These are phyloP conservation scores for Miniopterus natalensis DNA, from an alignment of 2,113 vertebrate genomes.

Conservation along the genomic window DNA sequence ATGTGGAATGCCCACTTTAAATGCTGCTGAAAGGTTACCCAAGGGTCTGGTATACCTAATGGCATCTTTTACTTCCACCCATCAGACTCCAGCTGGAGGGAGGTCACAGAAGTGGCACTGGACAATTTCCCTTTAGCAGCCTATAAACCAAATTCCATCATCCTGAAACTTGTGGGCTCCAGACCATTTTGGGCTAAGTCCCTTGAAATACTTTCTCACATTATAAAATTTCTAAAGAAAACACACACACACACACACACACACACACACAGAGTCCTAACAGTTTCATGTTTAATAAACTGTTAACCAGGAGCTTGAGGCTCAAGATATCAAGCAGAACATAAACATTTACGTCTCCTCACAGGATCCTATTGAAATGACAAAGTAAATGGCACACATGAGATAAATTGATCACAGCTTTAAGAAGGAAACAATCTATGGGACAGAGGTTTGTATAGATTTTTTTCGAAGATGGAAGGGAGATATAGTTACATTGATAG, in stretches of 20 bases:
- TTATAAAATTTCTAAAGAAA: background rate
- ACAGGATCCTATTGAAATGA: slow-evolving; percentile 6
- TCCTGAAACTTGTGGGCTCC: background rate
- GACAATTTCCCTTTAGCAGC: background rate
- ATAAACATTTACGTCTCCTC: background rate
- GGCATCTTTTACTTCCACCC: background rate
- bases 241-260: background rate
- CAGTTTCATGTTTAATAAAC: slow-evolving; percentile 45
- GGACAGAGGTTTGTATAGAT: slow-evolving; percentile 8
- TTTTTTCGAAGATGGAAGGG: slow-evolving; percentile 38
- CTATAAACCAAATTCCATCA: slow-evolving; percentile 22
- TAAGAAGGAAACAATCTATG: background rate
- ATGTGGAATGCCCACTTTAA: background rate
- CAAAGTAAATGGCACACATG: background rate
- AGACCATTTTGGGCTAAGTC: slow-evolving; percentile 3
- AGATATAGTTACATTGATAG: background rate
- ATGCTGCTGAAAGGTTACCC: background rate
- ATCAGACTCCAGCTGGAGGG: slow-evolving; percentile 6
- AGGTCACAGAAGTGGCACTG: background rate
- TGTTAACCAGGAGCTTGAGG: background rate
- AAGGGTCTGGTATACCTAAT: background rate
- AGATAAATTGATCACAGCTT: background rate
- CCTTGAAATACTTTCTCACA: background rate
- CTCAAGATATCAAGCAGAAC: background rate
- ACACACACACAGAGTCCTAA: background rate